Conservation (phyloP, 37 sponge, comb jelly and placozoan species). For the Aplysina aerophoba region DNA sequence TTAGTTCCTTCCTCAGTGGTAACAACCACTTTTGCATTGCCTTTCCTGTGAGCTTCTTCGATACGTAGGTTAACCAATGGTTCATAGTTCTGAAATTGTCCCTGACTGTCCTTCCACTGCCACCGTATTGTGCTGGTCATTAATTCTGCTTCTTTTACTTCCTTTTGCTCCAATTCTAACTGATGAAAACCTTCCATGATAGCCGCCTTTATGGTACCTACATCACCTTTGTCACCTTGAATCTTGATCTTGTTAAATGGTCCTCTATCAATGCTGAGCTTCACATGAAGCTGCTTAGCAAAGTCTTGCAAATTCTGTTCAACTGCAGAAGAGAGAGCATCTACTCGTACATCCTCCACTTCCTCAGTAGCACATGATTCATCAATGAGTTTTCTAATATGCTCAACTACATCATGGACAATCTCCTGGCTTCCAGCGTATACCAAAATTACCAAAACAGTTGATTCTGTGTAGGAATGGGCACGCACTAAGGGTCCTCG, state of each 20-base stretch:
- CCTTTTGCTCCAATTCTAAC: background rate
- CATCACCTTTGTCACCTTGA: background rate
- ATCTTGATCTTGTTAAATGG: conserved; percentile 6
- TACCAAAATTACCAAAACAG: background rate
- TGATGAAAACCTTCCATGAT: background rate
- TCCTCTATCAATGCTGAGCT: conserved; percentile 10
- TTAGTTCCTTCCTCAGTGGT: background rate
- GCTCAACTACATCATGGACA: background rate
- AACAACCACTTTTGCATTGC: background rate
- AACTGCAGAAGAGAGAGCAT: background rate
- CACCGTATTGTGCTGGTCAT: background rate
- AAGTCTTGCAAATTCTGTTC: background rate
- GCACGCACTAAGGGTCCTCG: too few species aligned
- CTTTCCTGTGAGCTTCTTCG: conserved; percentile 9
- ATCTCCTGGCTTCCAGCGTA: background rate
- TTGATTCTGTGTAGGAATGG: background rate
- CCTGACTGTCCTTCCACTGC: conserved; percentile 10
- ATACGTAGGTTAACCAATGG: background rate
- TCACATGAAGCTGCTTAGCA: conserved; percentile 3
- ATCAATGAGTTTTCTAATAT: background rate
- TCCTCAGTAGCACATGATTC: background rate
- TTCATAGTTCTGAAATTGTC: conserved; percentile 11
- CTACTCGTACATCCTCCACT: background rate
- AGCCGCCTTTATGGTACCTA: background rate
- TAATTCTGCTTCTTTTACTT: background rate